Evolutionary conservation across 2,797 vertebrate genomes (phyloP).

Genomic region (Sarcophilus harrisii): DNA sequence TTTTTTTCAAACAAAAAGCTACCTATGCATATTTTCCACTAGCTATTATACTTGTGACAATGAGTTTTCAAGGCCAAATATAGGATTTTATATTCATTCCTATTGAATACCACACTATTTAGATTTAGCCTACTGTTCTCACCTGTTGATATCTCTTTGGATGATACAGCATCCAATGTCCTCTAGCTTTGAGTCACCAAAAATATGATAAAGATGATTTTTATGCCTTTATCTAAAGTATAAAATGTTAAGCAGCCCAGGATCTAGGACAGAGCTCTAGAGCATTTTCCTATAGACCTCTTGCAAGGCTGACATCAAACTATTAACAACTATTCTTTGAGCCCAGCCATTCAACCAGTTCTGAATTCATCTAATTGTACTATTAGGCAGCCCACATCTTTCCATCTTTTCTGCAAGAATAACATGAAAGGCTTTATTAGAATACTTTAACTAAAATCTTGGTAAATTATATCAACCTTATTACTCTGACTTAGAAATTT

Average conservation of each 20-base stretch:
- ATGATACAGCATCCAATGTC: neutral
- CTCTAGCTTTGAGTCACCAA: neutral
- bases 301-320: neutral
- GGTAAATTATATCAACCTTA: neutral
- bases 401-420: neutral
- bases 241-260: neutral
- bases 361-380: neutral
- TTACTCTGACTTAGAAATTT: neutral
- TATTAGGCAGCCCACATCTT: neutral
- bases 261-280: neutral
- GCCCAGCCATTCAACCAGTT: neutral
- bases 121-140: neutral
- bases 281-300: neutral
- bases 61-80: neutral
- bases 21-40: neutral
- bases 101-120: neutral
- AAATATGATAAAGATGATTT: neutral
- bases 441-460: neutral
- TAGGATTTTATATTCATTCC: neutral
- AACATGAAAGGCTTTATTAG: neutral
- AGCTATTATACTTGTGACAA: neutral
- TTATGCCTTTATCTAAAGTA: neutral
- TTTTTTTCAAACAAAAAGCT: neutral
- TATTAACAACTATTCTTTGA: neutral
- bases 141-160: neutral